Evolutionary conservation across 2,888 invertebrate genomes (phyloP), one percentile per base, ranked within the genome.

Genomic region (Microplitis manilae): DNA sequence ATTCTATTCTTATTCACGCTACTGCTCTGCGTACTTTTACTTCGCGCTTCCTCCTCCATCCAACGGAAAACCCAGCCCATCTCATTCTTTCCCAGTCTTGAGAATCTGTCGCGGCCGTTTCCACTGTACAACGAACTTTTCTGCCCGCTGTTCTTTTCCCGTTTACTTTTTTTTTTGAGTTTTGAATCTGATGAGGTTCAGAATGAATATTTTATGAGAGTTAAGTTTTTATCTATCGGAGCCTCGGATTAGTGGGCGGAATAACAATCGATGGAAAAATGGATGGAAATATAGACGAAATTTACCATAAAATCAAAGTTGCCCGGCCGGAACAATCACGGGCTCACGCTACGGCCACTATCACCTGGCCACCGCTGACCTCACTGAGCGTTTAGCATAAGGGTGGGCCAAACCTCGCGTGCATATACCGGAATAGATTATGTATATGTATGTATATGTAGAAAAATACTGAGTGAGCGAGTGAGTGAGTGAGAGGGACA

Each of bases 341-440:
- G 62, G 20, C n/a, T 20, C 62, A 62, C 62, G 65, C 65, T 65
- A 65, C 30, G 13, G 38, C 30, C 65, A 30, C 65, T 65, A 65
- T 65, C 65, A 65, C 65, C 65, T 30, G 65, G 38, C 65, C 65
- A 65, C 65, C 38, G 65, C 65, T 65, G 65, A 65, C 65, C 65
- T 65, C 65, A 65, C 65, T 13, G 30, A 30, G 38, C 65, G 65
- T 65, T 65, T 65, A 30, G 65, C 65, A 65, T 65, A 65, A 65
- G 65, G 65, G 65, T 65, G 13, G 38, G 62, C 15, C 17, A 15
- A 62, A 30, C 65, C 65, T 65, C 30, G 65, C 65, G 65, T 65
- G 65, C 65, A 65, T 65, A 20, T 13, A 65, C 13, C 65, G 30
- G 30, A 13, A 65, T 20, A 50, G 50, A 50, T 50, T 50, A 50